These are phyloP conservation scores for Caenorhabditis uteleia DNA, from an alignment of 2,888 invertebrate genomes.

Conservation along the genomic window DNA sequence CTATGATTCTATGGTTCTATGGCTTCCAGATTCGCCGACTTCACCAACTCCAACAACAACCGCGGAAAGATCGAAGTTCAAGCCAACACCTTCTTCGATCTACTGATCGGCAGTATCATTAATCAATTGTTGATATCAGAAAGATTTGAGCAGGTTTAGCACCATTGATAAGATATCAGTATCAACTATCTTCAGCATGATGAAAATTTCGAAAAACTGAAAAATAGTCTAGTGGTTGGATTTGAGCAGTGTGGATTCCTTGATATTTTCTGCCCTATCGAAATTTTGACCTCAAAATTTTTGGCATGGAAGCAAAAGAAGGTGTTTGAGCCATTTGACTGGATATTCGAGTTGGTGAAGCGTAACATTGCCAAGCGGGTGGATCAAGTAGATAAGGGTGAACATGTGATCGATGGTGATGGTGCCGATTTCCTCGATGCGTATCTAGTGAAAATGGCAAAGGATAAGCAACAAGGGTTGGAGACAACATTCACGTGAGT, in stretches of 20 bases:
- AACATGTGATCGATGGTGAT: conserved; percentile 10
- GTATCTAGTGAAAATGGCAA: conserved; percentile 16
- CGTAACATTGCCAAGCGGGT: too few relatives aligned
- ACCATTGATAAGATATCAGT: too few relatives aligned
- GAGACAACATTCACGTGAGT: conserved; percentile 2
- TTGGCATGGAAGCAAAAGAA: conserved; percentile 22
- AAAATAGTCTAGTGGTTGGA: conserved; percentile 5
- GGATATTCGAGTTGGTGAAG: too few relatives aligned
- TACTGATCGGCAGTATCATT: conserved; percentile 39
- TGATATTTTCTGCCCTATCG: conserved; percentile 19
- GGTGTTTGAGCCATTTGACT: conserved; percentile 11
- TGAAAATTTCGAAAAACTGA: conserved; percentile 10
- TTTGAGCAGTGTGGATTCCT: conserved; percentile 13
- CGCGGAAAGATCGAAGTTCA: conserved; percentile 2
- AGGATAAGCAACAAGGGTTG: conserved; percentile 17
- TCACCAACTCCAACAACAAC: too few relatives aligned
- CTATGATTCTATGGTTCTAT: too few relatives aligned
- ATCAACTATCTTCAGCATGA: too few relatives aligned
- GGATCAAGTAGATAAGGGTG: conserved; percentile 13
- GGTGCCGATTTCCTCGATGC: conserved; percentile 29
- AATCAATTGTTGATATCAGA: conserved; percentile 31
- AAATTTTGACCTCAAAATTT: conserved; percentile 10
- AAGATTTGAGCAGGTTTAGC: too few relatives aligned
- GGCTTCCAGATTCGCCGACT: too few relatives aligned
- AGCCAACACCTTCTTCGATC: conserved; percentile 8